Evolutionary conservation across 2,888 invertebrate species (phyloP), one percentile per base, ranked within the genome.

Genomic region (Agrochola lota): DNA sequence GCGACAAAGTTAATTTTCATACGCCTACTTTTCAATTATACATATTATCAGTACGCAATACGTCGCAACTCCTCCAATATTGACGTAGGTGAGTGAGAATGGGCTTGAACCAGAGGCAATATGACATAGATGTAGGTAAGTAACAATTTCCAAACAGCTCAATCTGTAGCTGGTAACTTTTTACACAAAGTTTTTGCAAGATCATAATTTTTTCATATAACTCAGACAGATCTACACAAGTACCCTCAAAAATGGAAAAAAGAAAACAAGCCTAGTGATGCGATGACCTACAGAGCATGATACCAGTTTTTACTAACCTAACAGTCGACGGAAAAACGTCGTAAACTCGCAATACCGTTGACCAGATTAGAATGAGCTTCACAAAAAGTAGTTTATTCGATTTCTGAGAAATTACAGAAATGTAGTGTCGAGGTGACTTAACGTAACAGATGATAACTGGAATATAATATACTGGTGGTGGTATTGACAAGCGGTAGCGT

Each of bases 341-440:
- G 55, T 67, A 68, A 82, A 77, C 72, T 68, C n/a, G 43, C 74
- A 59, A 69, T 80, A 87, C 88, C 87, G 87, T 86, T 88, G 82
- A 64, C n/a, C 57, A 84, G 75, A 86, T 83, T 87, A 78, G 55
- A 80, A 72, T 77, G 71, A 79, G 55, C 74, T 46, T 30, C 66
- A 60, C 49, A 79, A 88, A 86, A 81, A 86, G 30, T 63, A 43
- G 75, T 75, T 70, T 75, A 66, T 78, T 86, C 74, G 74, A 77
- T 75, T 79, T 77, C 83, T 77, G 12, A 71, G 63, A 66, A 83
- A 85, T 86, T 72, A 76, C 71, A 63, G 71, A 73, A 76, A 80
- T 49, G 69, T 75, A 15, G 30, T 63, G 60, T 26, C 30, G 55
- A 71, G 43, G 35, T 77, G 74, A 63, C 80, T 69, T 46, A 67